These are phyloP conservation scores for Leucozona laternaria DNA, from an alignment of 2,888 invertebrate genomes.

Conservation along the genomic window DNA sequence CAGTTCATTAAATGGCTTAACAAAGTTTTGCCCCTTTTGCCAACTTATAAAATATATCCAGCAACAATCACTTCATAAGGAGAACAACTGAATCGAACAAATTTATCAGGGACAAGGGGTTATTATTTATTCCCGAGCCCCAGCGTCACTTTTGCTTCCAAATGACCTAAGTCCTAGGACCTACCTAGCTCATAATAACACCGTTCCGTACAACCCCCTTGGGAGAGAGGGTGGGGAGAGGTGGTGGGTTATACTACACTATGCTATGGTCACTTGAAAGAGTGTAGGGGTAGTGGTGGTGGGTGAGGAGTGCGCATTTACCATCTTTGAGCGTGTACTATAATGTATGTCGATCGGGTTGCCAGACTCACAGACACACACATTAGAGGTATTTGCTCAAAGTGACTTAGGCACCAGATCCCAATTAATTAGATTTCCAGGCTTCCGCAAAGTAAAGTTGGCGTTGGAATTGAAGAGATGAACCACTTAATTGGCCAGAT, in stretches of 20 bases:
- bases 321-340: neutral
- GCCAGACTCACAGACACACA: conserved; percentile 56
- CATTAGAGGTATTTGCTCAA: conserved; percentile 69
- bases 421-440: conserved; percentile 73
- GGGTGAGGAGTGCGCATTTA: conserved; percentile 16
- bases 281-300: neutral
- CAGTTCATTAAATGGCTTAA: conserved; percentile 72
- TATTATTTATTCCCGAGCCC: conserved; percentile 29
- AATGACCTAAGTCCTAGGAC: conserved; percentile 23
- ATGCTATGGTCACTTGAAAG: neutral
- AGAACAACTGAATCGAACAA: conserved; percentile 30
- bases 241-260: neutral
- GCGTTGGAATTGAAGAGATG: conserved; percentile 69
- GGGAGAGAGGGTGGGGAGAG: neutral
- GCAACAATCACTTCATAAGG: conserved; percentile 41
- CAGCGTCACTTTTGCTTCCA: neutral
- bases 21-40: conserved; percentile 24
- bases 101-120: conserved; percentile 55
- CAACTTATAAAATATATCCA: neutral
- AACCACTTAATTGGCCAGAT: conserved; percentile 73
- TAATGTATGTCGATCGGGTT: neutral
- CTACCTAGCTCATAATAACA: conserved; percentile 40
- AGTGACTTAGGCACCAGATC: conserved; percentile 67
- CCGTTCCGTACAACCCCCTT: conserved; percentile 11
- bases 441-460: conserved; percentile 68